These are phyloP conservation scores for Microctonus brassicae DNA, from an alignment of 2,888 invertebrate species.

Conservation along the genomic window DNA sequence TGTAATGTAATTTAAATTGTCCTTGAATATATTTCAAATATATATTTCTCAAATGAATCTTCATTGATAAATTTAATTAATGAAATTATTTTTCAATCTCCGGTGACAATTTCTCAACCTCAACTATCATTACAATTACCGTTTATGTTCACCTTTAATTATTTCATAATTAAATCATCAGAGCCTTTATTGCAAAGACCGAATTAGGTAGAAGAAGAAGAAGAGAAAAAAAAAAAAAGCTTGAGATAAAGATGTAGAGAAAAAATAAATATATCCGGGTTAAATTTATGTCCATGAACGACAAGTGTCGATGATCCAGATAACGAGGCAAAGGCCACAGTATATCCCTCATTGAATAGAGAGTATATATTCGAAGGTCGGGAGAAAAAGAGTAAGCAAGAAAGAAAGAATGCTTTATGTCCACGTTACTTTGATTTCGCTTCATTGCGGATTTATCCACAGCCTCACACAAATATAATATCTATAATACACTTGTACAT, in stretches of 20 bases:
- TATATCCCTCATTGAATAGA: slow-evolving; percentile 30
- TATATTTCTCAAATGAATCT: neutral
- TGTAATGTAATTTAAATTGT: neutral
- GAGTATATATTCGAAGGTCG: slow-evolving; percentile 45
- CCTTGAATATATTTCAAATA: neutral
- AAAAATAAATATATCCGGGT: neutral
- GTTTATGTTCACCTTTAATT: neutral
- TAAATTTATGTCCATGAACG: slow-evolving; percentile 5
- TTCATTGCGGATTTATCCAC: slow-evolving; percentile 40
- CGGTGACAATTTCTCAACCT: neutral
- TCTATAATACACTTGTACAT: neutral
- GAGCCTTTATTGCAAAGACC: neutral
- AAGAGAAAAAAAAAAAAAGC: neutral
- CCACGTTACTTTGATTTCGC: slow-evolving; percentile 42
- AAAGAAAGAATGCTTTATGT: slow-evolving; percentile 36
- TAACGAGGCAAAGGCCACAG: slow-evolving; percentile 16
- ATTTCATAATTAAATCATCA: neutral
- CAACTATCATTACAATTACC: neutral
- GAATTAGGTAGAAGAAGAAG: neutral
- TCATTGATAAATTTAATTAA: neutral
- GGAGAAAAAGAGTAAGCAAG: neutral
- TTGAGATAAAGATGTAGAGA: too few species aligned
- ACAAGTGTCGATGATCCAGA: slow-evolving; percentile 25
- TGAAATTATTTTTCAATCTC: neutral
- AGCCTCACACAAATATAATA: slow-evolving; percentile 23